Evolutionary conservation across 2,113 vertebrate species (phyloP), one percentile per base, ranked within the genome.

Genomic region (Micronisus gabar): DNA sequence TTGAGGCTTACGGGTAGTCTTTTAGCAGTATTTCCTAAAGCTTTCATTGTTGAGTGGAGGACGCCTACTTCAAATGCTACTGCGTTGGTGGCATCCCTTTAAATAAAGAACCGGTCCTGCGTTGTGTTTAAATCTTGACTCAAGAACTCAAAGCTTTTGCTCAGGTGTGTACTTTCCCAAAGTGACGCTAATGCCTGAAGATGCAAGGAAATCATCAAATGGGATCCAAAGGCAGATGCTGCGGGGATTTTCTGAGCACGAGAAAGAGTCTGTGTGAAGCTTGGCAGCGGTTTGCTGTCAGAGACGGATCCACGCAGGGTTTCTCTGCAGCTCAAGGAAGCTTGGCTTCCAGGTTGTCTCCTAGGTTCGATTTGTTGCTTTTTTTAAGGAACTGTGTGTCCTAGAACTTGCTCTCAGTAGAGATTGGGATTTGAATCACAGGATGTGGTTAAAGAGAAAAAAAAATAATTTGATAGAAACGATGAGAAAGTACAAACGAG

Each of bases 351-450:
- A 89, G 70, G 74, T 90, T 94, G 78, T 88, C 87, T 92, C 73
- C 40, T 59, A 74, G 61, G n/a, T 90, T 87, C 91, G 78, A 91
- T 95, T 93, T 94, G 89, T 70, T 81, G 61, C 80, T 26, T 36
- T 95, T 80, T 92, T 78, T 56, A 93, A 78, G 80, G 74, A 94
- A 63, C 91, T 59, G 36, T 38, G 43, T 85, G 53, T 75, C 81
- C 86, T 93, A 63, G 82, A 79, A 87, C 87, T 91, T 53, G 19
- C 58, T 93, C 62, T 62, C 78, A 11, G 45, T 85, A 65, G 88
- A 92, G 78, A 18, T 1, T 81, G 88, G 50, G 88, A 78, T 95
- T 76, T 88, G 87, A 95, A 65, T 89, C 94, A 83, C 80, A 92
- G 82, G 84, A 92, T 86, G 83, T 65, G 75, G 95, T 63, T 95